phyloP scores from a whole-genome alignment of 2,797 vertebrate species.

The Epinephelus malabaricus region DNA sequence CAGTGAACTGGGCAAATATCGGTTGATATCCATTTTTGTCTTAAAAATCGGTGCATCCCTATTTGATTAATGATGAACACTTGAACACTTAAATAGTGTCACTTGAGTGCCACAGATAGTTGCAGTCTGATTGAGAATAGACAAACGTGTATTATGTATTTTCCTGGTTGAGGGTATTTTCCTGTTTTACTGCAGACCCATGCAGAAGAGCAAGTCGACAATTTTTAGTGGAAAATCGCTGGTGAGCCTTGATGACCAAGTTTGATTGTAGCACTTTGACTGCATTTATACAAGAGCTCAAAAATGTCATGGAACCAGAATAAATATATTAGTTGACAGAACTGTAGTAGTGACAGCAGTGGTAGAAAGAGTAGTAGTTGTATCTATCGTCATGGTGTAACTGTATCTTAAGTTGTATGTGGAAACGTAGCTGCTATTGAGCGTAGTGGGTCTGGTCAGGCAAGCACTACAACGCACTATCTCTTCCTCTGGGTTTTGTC shows the following conservation, averaged over 20 bases:
- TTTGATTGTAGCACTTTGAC: background rate
- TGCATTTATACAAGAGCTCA: background rate
- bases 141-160: background rate
- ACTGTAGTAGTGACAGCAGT: slow-evolving; percentile 15
- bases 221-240: background rate
- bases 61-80: background rate
- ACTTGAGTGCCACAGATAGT: background rate
- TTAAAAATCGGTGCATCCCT: too few species aligned
- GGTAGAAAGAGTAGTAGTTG: slow-evolving; percentile 28
- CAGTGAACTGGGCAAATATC: too few species aligned
- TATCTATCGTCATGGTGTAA: slow-evolving; percentile 43
- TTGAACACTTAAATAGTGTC: background rate
- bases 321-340: background rate
- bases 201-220: background rate
- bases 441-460: slow-evolving; percentile 49
- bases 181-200: slow-evolving; percentile 3
- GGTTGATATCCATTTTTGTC: too few species aligned
- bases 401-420: slow-evolving; percentile 54
- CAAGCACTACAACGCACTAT: slow-evolving; percentile 49
- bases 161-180: background rate
- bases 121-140: background rate
- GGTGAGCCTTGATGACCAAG: background rate
- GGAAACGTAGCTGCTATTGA: slow-evolving; percentile 49
- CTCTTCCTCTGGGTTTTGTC: slow-evolving; percentile 74
- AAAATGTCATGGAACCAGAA: slow-evolving; percentile 12